Evolutionary conservation across 2,888 invertebrate genomes (phyloP), one percentile per base, ranked within the genome.

Genomic region (Eilema sororculum): DNA sequence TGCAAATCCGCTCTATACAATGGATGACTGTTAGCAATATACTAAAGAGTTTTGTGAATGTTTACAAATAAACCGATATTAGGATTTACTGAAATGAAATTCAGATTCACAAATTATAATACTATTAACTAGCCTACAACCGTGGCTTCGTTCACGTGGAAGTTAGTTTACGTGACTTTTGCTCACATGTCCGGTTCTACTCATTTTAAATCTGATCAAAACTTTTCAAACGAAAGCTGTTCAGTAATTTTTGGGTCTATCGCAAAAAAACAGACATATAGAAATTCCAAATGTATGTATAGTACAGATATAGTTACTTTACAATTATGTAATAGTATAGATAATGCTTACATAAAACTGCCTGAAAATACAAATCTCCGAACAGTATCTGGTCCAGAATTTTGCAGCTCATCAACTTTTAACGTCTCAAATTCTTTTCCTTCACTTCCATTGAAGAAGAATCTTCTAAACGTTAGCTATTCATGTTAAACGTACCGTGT

Each of bases 401-500:
- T 46, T 46, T 46, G 5, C 20, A 20, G 46, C 46, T 20, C 46
- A 46, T 20, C 58, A 65, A 66, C 2, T 37, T n/a, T n/a, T 37
- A 20, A 62, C 22, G 22, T 63, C 9, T 16, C 30, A 64, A 71
- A 73, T 73, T 69, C 30, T 64, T 72, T 61, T 64, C 67, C 9
- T n/a, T 56, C 33, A 65, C 60, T 68, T 67, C 58, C 67, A 73
- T 73, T 69, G 71, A 78, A 80, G 78, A 74, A 80, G 76, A 77
- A 75, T 77, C 66, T 71, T 60, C 73, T 72, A 74, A 73, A 75
- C 63, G 72, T 59, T 71, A 71, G 71, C 69, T 64, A 73, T 75
- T 80, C 73, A 16, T 70, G 81, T 74, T 80, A 61, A 80, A 78
- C 79, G 77, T 75, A 77, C 60, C 81, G 75, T 77, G 59, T 33